Conservation (phyloP, 2,888 invertebrate genomes). For the Trichopoda pennipes region DNA sequence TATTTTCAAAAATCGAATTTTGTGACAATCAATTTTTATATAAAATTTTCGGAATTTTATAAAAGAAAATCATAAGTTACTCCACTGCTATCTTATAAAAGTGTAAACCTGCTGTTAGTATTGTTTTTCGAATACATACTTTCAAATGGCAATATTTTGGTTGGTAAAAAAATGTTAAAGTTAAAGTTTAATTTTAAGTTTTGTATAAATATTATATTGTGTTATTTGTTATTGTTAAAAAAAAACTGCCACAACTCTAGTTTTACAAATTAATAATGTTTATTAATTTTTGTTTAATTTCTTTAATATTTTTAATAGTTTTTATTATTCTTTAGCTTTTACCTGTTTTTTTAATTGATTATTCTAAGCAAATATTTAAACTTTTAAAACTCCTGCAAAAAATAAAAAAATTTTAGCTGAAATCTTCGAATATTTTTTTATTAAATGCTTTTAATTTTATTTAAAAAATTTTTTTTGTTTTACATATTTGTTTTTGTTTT, state of each 20-base stretch:
- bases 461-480: slow-evolving; percentile 1
- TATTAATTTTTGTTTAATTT: slow-evolving; percentile 15
- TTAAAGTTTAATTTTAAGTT: not conserved
- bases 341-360: slow-evolving; percentile 1
- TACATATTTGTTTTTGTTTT: slow-evolving; percentile 19
- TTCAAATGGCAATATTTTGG: slow-evolving; percentile 5
- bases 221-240: slow-evolving; percentile 35
- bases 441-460: slow-evolving; percentile 13
- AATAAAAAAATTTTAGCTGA: slow-evolving; percentile 18
- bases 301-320: slow-evolving; percentile 3
- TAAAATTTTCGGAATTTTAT: too few species aligned
- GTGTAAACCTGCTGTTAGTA: not conserved
- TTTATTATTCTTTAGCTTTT: slow-evolving; percentile 8
- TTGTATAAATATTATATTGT: not conserved
- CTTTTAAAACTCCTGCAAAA: slow-evolving; percentile 9
- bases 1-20: too few species aligned
- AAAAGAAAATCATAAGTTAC: not conserved
- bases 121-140: not conserved
- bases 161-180: slow-evolving; percentile 33
- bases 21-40: too few species aligned
- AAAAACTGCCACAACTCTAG: slow-evolving; percentile 56
- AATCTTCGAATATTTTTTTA: not conserved
- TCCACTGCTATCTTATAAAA: slow-evolving; percentile 20
- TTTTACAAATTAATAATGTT: slow-evolving; percentile 15
- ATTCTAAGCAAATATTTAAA: slow-evolving; percentile 33